These are phyloP conservation scores for Xestia c-nigrum DNA, from an alignment of 2,888 invertebrate genomes.

Conservation along the genomic window DNA sequence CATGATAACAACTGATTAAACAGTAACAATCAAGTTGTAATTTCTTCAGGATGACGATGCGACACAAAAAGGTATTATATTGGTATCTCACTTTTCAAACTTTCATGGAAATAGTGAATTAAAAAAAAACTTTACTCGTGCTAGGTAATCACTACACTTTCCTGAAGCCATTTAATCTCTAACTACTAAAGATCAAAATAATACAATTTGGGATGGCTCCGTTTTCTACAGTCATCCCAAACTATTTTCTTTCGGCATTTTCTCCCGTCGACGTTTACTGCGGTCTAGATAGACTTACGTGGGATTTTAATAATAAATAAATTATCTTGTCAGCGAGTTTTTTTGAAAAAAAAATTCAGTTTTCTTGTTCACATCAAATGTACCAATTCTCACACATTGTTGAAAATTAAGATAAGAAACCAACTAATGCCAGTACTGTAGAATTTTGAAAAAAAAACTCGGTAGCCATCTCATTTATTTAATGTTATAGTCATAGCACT, in stretches of 20 bases:
- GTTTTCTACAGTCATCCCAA: no score
- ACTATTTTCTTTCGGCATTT: no score
- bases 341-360: no score
- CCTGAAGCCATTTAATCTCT: no score
- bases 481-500: not conserved
- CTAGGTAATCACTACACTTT: not conserved
- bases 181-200: no score
- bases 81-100: not conserved
- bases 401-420: not conserved
- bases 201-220: no score
- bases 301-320: not conserved
- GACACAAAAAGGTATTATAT: no score
- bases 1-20: not conserved
- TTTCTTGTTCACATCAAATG: not conserved
- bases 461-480: not conserved
- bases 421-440: not conserved
- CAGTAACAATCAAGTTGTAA: not conserved
- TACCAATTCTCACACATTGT: not conserved
- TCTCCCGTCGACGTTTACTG: not conserved
- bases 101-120: not conserved
- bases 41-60: not conserved
- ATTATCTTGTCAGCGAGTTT: not conserved
- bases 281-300: slow-evolving; percentile 14
- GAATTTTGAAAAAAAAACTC: not conserved
- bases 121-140: not conserved